phyloP scores from a whole-genome alignment of 2,113 vertebrate species.

The Pangasianodon gigas region DNA sequence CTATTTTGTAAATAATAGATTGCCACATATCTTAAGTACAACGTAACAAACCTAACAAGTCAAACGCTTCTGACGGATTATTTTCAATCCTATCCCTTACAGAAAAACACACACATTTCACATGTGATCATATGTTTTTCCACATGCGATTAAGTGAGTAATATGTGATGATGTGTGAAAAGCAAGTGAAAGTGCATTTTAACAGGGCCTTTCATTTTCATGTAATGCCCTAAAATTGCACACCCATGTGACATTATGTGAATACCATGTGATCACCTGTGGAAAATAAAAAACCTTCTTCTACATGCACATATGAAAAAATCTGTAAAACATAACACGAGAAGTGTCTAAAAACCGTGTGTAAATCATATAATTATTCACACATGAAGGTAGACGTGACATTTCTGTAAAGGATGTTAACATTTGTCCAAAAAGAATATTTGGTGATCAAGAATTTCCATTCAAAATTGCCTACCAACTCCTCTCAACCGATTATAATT shows the following conservation, averaged over 20 bases:
- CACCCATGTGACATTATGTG: neutral
- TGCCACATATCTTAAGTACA: neutral
- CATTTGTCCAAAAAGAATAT: neutral
- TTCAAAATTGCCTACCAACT: neutral
- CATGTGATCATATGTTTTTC: neutral
- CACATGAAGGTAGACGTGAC: neutral
- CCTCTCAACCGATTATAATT: neutral
- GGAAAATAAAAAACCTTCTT: neutral
- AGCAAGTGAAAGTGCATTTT: neutral
- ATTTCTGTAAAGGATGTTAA: neutral
- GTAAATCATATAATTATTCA: neutral
- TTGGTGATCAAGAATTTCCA: neutral
- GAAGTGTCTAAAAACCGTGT: neutral
- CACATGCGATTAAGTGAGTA: neutral
- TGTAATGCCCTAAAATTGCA: neutral
- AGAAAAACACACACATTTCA: neutral
- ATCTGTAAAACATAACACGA: neutral
- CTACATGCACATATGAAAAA: neutral
- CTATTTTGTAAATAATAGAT: neutral
- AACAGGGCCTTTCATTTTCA: neutral
- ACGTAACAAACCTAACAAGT: neutral
- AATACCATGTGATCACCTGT: neutral
- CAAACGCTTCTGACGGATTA: neutral
- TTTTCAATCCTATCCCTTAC: neutral
- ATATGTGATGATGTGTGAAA: neutral